phyloP scores from a whole-genome alignment of 2,797 vertebrate species.

The Coracias cyanogaster region DNA sequence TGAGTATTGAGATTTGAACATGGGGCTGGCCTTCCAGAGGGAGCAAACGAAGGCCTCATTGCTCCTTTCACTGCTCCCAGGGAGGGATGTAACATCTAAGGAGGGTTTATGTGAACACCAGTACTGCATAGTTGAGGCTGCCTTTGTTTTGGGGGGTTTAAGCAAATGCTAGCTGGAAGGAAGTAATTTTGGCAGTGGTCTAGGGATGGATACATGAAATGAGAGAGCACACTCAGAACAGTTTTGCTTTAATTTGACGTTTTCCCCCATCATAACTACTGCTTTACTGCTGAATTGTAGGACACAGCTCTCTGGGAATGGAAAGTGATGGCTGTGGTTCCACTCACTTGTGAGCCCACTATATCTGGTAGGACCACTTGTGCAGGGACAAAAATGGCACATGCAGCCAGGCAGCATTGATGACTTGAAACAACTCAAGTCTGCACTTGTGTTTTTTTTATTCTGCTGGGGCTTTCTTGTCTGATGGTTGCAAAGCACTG shows the following conservation, averaged over 20 bases:
- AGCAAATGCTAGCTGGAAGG: background rate
- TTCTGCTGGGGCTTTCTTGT: background rate
- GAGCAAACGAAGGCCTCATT: background rate
- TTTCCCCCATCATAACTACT: background rate
- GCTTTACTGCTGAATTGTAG: background rate
- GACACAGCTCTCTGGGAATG: background rate
- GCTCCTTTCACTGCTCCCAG: background rate
- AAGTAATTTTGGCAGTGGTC: background rate
- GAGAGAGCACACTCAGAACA: background rate
- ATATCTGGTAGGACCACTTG: background rate
- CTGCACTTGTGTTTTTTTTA: background rate
- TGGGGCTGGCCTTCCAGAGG: background rate
- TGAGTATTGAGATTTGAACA: background rate
- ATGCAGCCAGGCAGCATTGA: background rate
- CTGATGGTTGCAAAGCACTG: background rate
- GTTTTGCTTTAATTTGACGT: background rate
- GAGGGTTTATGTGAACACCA: background rate
- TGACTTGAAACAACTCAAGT: accelerated
- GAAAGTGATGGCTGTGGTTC: background rate
- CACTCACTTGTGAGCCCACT: background rate
- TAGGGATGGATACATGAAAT: background rate
- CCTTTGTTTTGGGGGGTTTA: background rate
- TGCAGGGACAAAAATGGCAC: background rate
- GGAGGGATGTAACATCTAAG: background rate
- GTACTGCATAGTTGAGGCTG: background rate